Conservation (phyloP, 2,797 vertebrate genomes). For the Poecilia gillii region DNA sequence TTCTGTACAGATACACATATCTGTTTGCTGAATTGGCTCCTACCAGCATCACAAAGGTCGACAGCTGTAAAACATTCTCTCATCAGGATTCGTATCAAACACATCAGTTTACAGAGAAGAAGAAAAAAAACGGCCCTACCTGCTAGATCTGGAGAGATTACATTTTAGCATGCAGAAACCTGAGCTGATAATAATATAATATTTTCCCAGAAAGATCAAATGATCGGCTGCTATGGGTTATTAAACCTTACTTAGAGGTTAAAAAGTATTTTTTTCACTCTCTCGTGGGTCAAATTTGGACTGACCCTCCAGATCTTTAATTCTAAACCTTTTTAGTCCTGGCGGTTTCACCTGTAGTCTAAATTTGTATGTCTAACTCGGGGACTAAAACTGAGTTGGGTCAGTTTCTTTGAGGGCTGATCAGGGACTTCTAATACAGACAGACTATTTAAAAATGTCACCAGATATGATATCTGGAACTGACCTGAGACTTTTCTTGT, state of each 20-base stretch:
- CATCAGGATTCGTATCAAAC: not conserved
- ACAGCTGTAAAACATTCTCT: not conserved
- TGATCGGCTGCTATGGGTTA: not conserved
- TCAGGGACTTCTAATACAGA: not conserved
- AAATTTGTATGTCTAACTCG: not conserved
- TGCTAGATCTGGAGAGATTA: conserved; percentile 2
- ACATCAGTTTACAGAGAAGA: not conserved
- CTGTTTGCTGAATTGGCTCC: not conserved
- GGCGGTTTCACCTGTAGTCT: not conserved
- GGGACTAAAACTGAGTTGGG: not conserved
- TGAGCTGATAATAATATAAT: not conserved
- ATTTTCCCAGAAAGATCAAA: conserved; percentile 8
- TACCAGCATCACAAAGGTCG: not conserved
- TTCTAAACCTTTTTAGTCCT: not conserved
- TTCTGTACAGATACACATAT: not conserved
- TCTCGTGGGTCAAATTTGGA: not conserved
- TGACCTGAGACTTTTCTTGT: not conserved
- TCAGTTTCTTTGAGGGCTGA: not conserved
- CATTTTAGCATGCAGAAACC: conserved; percentile 11
- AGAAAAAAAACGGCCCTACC: not conserved
- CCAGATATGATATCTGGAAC: not conserved
- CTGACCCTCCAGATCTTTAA: not conserved
- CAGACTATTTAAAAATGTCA: not conserved
- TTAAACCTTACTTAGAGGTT: not conserved
- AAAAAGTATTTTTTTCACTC: not conserved